These are phyloP conservation scores for Cyclophora albipunctata DNA, from an alignment of 2,888 invertebrate species.

Conservation along the genomic window DNA sequence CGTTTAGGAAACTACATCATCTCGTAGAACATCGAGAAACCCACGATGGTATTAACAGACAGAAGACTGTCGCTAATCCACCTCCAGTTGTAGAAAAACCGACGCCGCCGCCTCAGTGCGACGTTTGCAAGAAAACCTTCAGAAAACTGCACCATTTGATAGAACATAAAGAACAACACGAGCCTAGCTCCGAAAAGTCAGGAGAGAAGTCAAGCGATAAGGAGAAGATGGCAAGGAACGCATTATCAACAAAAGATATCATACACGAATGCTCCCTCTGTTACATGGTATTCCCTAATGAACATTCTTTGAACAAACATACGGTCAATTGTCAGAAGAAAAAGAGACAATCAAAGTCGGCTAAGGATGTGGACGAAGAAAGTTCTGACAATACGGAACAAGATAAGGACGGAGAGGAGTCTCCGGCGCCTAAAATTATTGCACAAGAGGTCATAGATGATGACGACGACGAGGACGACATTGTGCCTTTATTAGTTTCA, in stretches of 20 bases:
- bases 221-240: constrained; percentile 23
- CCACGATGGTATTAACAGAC: constrained; percentile 60
- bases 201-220: constrained; percentile 59
- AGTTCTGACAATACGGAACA: background rate
- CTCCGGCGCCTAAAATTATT: constrained; percentile 16
- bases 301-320: constrained; percentile 66
- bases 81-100: constrained; percentile 28
- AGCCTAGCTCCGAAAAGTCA: constrained; percentile 59
- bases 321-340: constrained; percentile 57
- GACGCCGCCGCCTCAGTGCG: constrained; percentile 45
- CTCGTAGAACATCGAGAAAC: constrained; percentile 69
- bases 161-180: constrained; percentile 69
- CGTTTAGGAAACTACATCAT: constrained; percentile 68
- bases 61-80: constrained; percentile 30
- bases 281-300: constrained; percentile 73
- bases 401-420: constrained; percentile 14
- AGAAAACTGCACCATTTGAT: constrained; percentile 60
- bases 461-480: constrained; percentile 4
- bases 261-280: constrained; percentile 71
- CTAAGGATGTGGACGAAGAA: constrained; percentile 23
- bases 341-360: constrained; percentile 51
- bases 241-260: constrained; percentile 63
- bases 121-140: constrained; percentile 64
- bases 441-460: constrained; percentile 13
- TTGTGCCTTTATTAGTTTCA: background rate